Base-by-base conservation (phyloP, 92 coral and sea anemone species). In the Epizoanthus scotinus region DNA sequence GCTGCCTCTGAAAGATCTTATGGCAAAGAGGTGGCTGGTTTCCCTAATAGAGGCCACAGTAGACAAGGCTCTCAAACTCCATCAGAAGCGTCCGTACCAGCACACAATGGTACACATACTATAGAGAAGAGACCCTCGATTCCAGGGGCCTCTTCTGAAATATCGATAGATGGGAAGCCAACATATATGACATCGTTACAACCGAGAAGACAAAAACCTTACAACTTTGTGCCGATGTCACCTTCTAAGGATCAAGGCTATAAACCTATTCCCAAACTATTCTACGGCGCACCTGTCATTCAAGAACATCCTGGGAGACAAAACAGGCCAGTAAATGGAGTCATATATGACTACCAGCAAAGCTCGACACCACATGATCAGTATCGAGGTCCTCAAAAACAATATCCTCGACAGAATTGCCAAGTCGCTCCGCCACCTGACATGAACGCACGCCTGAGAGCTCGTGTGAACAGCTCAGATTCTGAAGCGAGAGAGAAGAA, bases 31-130 rank as follows among this genome's bases (percentile, higher is more conserved):
- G 89, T 86, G 1, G 71, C 44, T 8, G 87, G 86, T 1, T 70
- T 74, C 29, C 73, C 73, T 18, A 86, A 86, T 15, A 62, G 83
- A 19, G 73, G 91, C 9, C 79, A 59, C 47, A 83, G 77, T 24
- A 84, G 86, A 8, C 85, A 89, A 40, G 80, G 86, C 31, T 93
- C 97, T 0, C 86, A 94, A 79, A 89, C 97, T 29, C 88, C 92
- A 2, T 93, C 97, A 12, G 97, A 91, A 31, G 92, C 78, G 21
- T 90, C 97, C 0, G 83, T 85, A 27, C 90, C 94, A 47, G 73
- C 55, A 3, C 38, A 70, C 25, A 8, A 12, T 27, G 12, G 12
- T 24, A 61, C 40, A 34, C 6, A 56, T 34, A 40, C 82, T 31
- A 25, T 69, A 25, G 71, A 84, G 28, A 67, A 78, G 40, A 82